Percentiles rank a stretch among this genome's conserved stretches.
phyloP scores from a whole-genome alignment of 2,113 vertebrate genomes.

The Prionailurus viverrinus region DNA sequence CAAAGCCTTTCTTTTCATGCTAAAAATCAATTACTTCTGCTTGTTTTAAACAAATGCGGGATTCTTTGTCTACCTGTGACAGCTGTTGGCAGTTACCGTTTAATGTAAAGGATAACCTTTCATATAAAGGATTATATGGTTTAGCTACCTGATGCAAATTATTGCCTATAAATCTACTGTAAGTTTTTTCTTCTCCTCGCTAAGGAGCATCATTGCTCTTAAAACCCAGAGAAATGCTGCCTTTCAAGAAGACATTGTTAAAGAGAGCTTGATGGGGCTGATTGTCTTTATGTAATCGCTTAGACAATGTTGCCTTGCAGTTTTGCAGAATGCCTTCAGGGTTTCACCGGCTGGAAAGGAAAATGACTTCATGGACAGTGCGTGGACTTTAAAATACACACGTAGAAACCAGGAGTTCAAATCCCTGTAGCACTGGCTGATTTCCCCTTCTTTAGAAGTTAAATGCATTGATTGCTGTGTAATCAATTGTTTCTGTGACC shows the following conservation, averaged over 20 bases:
- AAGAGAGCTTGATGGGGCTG: constrained; percentile 31
- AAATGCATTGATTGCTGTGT: background rate
- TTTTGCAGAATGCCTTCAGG: constrained; percentile 37
- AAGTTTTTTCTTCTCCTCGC: background rate
- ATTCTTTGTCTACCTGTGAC: constrained; percentile 48
- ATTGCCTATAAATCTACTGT: background rate
- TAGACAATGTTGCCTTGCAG: background rate
- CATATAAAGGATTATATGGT: constrained; percentile 26
- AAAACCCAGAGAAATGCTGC: background rate
- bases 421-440: background rate
- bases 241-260: constrained; percentile 51
- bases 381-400: constrained; percentile 41
- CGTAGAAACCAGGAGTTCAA: background rate
- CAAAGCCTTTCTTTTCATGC: constrained; percentile 73
- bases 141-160: background rate
- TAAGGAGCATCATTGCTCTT: background rate
- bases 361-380: constrained; percentile 51
- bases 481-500: constrained; percentile 35
- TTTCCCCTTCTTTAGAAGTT: background rate
- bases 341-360: constrained; percentile 34
- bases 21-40: constrained; percentile 77
- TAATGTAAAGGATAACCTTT: constrained; percentile 48
- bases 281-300: constrained; percentile 59
- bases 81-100: background rate
- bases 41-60: constrained; percentile 75